phyloP scores from a whole-genome alignment of 2,888 invertebrate genomes.

The Eucera pruinosa region DNA sequence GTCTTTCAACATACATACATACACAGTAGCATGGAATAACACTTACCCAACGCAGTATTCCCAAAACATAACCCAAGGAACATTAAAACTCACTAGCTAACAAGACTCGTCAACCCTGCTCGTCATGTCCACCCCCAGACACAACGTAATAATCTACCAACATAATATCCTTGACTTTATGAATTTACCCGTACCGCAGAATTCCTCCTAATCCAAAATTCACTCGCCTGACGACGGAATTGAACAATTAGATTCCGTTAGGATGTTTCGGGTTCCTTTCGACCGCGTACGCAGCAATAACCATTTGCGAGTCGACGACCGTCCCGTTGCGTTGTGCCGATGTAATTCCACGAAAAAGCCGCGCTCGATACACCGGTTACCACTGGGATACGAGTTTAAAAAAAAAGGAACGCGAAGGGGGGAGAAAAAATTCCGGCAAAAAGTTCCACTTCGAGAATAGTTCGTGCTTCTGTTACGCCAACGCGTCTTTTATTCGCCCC shows the following conservation, averaged over 20 bases:
- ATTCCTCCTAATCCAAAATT: constrained; percentile 2
- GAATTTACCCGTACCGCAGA: neutral
- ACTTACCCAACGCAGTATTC: neutral
- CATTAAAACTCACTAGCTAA: neutral
- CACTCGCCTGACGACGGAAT: constrained; percentile 1
- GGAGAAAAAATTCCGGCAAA: constrained; percentile 43
- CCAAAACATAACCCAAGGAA: neutral
- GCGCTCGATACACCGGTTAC: constrained; percentile 45
- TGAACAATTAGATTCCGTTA: constrained; percentile 38
- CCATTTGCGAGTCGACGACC: constrained; percentile 54
- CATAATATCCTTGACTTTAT: neutral
- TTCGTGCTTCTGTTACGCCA: constrained; percentile 37
- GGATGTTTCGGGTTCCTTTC: constrained; percentile 7
- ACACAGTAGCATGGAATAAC: neutral
- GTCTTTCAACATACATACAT: too few species aligned
- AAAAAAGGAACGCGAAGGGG: neutral
- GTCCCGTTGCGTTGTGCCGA: constrained; percentile 29
- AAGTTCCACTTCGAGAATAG: constrained; percentile 38
- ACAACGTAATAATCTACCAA: neutral
- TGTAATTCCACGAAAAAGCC: constrained; percentile 60
- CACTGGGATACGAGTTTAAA: constrained; percentile 27
- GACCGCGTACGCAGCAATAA: constrained; percentile 47
- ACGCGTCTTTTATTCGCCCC: neutral
- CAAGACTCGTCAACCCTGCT: neutral
- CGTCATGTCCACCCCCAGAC: neutral